Evolutionary conservation across 2,888 invertebrate species (phyloP).

Genomic region (Allygus modestus): DNA sequence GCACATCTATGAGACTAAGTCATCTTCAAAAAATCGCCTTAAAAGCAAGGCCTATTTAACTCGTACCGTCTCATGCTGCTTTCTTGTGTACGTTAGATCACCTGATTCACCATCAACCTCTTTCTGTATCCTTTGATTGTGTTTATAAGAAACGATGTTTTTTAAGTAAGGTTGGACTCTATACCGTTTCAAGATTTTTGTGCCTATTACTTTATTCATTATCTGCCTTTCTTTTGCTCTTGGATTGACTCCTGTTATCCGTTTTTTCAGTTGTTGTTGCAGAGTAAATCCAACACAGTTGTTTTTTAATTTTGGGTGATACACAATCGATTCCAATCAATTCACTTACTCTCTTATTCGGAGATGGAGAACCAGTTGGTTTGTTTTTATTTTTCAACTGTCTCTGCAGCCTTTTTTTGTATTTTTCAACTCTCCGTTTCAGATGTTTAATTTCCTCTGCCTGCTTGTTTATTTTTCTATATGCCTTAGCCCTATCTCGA

Average conservation of each 20-base stretch:
- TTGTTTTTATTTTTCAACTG: conserved; percentile 2
- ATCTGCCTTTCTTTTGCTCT: conserved; percentile 42
- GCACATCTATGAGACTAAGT: neutral
- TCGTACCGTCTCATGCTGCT: neutral
- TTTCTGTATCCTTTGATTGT: neutral
- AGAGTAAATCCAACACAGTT: conserved; percentile 34
- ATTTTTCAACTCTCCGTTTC: neutral
- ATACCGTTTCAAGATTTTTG: conserved; percentile 39
- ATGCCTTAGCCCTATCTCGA: neutral
- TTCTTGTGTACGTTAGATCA: conserved; percentile 44
- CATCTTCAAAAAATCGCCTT: neutral
- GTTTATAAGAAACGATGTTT: neutral
- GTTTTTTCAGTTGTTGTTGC: conserved; percentile 26
- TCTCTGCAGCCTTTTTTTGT: conserved; percentile 8
- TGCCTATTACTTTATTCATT: conserved; percentile 41
- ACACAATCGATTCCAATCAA: neutral
- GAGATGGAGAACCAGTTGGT: neutral
- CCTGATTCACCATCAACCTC: conserved; percentile 19
- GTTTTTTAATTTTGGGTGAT: conserved; percentile 37
- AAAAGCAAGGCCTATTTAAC: neutral
- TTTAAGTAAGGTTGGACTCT: conserved; percentile 18
- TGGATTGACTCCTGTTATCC: conserved; percentile 11
- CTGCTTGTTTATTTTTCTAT: conserved; percentile 12
- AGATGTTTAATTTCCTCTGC: neutral
- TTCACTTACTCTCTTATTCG: neutral